Evolutionary conservation across 2,113 vertebrate species (phyloP).

Genomic region (human): GRCh38 chr11:2033501-2034000

Average conservation of each 20-base stretch:
- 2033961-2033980: not conserved
- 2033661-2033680: not conserved
- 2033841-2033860: too few relatives aligned
- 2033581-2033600: not conserved
- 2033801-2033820: rapidly evolving
- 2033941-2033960: too few relatives aligned
- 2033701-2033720: not conserved
- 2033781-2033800: rapidly evolving
- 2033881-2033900: not conserved
- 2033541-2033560: not conserved
- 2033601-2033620: too few relatives aligned
- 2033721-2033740: not conserved
- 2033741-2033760: not conserved
- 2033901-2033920: not conserved
- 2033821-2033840: not conserved
- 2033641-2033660: not conserved
- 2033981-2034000: not conserved
- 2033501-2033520: not conserved
- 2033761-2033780: rapidly evolving
- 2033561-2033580: not conserved
- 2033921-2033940: too few relatives aligned
- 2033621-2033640: not conserved
- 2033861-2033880: too few relatives aligned
- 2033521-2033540: too few relatives aligned
- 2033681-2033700: rapidly evolving